phyloP scores from a whole-genome alignment of 2,113 vertebrate species.

The Erpornis zantholeuca region DNA sequence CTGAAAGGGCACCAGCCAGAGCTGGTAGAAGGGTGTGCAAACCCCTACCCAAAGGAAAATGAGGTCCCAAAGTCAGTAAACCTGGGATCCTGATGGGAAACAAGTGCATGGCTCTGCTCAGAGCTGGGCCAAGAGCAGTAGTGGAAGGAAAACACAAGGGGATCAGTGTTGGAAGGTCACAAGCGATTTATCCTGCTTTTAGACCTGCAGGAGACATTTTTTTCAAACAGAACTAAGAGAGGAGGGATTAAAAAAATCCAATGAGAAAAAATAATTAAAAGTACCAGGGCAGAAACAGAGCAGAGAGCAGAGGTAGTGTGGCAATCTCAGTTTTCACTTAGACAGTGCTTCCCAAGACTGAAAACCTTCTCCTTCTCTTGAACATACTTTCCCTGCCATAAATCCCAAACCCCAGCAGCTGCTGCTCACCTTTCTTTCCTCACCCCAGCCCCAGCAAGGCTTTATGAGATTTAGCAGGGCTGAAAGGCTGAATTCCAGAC shows the following conservation, averaged over 20 bases:
- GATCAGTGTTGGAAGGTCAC: not conserved
- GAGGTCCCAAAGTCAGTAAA: not conserved
- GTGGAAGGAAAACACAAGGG: not conserved
- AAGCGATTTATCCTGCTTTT: conserved; percentile 56
- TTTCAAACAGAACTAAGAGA: conserved; percentile 57
- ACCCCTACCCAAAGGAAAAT: not conserved
- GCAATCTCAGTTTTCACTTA: conserved; percentile 74
- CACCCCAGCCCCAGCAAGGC: not conserved
- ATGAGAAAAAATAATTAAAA: not conserved
- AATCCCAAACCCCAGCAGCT: conserved; percentile 29
- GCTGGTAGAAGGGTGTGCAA: not conserved
- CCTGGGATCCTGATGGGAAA: not conserved
- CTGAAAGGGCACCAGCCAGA: not conserved
- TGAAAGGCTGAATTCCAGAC: not conserved
- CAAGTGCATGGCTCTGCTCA: not conserved
- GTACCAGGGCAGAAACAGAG: conserved; percentile 26
- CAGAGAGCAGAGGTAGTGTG: conserved; percentile 43
- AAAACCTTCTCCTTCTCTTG: conserved; percentile 55
- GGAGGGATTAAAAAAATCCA: not conserved
- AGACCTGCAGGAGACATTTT: conserved; percentile 53
- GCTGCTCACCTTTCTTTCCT: conserved; percentile 1
- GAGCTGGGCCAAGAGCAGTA: not conserved
- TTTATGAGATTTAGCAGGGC: not conserved
- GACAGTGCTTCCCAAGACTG: conserved; percentile 27
- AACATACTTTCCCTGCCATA: conserved; percentile 26